A percentile compares a stretch with the other conserved stretches of the same genome.
Conservation (phyloP, 1,140 invertebrate genomes). For the Eriocheir sinensis region DNA sequence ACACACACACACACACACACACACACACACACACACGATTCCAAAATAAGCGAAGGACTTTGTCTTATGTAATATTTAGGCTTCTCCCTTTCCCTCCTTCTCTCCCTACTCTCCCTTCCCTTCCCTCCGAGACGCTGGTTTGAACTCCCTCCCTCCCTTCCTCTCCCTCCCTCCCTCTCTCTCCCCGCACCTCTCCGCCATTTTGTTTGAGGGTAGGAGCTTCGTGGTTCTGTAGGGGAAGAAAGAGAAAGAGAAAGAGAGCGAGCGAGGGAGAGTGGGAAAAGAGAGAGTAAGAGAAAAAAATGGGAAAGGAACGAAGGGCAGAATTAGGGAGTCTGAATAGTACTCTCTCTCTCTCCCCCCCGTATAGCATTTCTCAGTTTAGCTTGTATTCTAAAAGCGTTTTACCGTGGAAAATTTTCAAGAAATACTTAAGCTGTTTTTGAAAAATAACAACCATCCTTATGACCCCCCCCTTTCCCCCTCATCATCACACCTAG, state of each 20-base stretch:
- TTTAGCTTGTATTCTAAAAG: not conserved
- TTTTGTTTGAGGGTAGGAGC: slow-evolving; percentile 12
- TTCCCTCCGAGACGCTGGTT: no score
- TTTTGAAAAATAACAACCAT: no score
- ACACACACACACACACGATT: slow-evolving; percentile 23
- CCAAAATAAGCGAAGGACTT: slow-evolving; percentile 2
- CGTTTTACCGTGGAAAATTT: no score
- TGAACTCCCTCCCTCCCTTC: no score
- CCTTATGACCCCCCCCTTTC: no score
- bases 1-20: not conserved
- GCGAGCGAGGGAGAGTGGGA: not conserved
- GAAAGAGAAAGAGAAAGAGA: not conserved
- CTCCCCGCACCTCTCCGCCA: not conserved
- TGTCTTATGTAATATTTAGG: not conserved
- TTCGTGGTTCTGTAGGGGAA: not conserved
- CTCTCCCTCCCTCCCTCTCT: not conserved
- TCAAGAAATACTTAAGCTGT: no score
- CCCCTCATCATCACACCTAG: no score
- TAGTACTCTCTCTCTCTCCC: not conserved
- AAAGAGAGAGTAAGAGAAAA: not conserved
- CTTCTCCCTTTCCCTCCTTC: not conserved
- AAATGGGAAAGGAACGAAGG: not conserved
- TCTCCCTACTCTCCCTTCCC: not conserved
- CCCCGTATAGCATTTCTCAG: not conserved
- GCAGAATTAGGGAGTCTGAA: not conserved